These are phyloP conservation scores for Catharus bicknelli DNA, from an alignment of 2,113 vertebrate genomes.

Conservation along the genomic window DNA sequence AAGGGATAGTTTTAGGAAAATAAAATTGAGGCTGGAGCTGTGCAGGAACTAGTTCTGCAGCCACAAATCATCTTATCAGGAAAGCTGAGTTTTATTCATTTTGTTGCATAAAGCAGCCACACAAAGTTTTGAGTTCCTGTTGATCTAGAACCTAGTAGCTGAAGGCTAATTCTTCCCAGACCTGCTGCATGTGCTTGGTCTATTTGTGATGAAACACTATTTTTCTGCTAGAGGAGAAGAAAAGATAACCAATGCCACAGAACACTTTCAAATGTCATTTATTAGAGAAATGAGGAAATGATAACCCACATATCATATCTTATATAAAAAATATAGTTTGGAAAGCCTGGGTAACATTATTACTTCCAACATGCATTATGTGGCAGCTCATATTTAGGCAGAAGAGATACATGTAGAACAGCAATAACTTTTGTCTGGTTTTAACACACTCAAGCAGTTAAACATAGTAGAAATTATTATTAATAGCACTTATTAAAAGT, in stretches of 20 bases:
- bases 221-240: not conserved
- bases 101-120: not conserved
- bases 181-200: rapidly evolving
- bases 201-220: not conserved
- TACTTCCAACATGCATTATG: not conserved
- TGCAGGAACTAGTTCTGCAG: not conserved
- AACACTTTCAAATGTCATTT: not conserved
- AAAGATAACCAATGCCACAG: not conserved
- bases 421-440: not conserved
- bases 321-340: not conserved
- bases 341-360: not conserved
- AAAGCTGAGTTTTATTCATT: not conserved
- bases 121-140: not conserved
- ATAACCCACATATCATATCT: not conserved
- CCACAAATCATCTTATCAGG: not conserved
- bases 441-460: not conserved
- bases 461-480: not conserved
- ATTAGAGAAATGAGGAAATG: not conserved
- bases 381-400: not conserved
- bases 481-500: not conserved
- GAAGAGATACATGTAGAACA: not conserved
- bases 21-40: not conserved
- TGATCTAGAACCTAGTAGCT: not conserved
- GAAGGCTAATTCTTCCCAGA: not conserved
- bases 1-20: not conserved